phyloP scores from a whole-genome alignment of 2,888 invertebrate species.

The Brachypalpus laphriformis region DNA sequence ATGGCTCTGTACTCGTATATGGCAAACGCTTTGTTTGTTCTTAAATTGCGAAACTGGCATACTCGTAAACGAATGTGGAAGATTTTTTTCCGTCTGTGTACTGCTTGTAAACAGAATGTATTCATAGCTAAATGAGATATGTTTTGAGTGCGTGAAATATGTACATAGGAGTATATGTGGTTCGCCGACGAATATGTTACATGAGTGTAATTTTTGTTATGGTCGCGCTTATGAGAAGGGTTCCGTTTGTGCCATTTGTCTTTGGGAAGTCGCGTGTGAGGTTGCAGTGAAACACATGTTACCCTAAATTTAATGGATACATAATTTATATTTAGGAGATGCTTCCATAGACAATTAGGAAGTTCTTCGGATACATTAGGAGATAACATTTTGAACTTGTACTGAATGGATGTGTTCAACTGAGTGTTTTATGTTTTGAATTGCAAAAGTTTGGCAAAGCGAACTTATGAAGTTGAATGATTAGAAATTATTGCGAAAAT shows the following conservation, averaged over 20 bases:
- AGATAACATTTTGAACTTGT: constrained; percentile 17
- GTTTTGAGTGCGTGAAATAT: not conserved
- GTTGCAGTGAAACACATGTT: constrained; percentile 30
- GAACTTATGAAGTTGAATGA: not conserved
- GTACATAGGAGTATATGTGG: not conserved
- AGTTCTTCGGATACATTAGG: not conserved
- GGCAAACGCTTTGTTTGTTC: constrained; percentile 1
- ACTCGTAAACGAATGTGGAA: not conserved
- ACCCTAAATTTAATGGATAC: constrained; percentile 19
- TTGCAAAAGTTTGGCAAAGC: not conserved
- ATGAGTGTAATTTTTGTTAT: not conserved
- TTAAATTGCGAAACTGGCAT: not conserved
- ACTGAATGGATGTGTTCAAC: not conserved
- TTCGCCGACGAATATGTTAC: not conserved
- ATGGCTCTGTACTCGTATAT: constrained; percentile 36
- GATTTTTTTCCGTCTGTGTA: not conserved
- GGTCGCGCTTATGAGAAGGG: not conserved
- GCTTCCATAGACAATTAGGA: constrained; percentile 19
- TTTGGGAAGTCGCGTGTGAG: not conserved
- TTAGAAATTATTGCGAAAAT: too few relatives aligned
- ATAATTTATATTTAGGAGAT: constrained; percentile 31
- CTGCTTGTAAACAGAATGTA: constrained; percentile 1
- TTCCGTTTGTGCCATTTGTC: constrained; percentile 5
- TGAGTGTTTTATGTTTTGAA: not conserved
- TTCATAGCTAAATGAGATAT: constrained; percentile 26